These are phyloP conservation scores for Silurus lanzhouensis DNA, from an alignment of 2,797 vertebrate genomes.

Conservation along the genomic window DNA sequence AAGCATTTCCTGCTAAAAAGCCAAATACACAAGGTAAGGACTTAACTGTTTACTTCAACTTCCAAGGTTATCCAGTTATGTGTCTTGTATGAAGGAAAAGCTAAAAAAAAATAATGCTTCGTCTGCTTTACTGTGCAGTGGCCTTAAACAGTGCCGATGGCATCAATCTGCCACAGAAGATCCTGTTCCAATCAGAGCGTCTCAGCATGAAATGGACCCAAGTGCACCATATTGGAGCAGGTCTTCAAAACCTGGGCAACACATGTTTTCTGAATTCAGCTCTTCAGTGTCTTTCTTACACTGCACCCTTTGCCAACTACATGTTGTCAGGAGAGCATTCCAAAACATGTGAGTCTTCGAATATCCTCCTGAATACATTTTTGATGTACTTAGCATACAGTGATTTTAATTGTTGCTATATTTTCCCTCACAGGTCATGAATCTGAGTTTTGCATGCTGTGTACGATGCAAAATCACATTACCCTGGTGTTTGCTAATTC, in stretches of 20 bases:
- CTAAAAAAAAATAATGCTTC: background rate
- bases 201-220: slow-evolving; percentile 92
- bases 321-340: slow-evolving; percentile 95
- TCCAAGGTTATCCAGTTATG: background rate
- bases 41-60: background rate
- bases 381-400: background rate
- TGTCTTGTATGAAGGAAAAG: background rate
- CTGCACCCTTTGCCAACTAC: slow-evolving; percentile 91
- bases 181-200: too few relatives aligned
- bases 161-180: too few relatives aligned
- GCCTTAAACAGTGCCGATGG: slow-evolving; percentile 82
- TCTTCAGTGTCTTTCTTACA: slow-evolving; percentile 95
- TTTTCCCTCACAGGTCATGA: slow-evolving; percentile 79
- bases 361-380: background rate
- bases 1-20: slow-evolving; percentile 78
- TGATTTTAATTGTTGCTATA: slow-evolving; percentile 16
- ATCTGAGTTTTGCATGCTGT: slow-evolving; percentile 98
- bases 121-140: slow-evolving; percentile 58
- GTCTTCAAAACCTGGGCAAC: slow-evolving; percentile 92
- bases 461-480: slow-evolving; percentile 93
- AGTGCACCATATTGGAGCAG: slow-evolving; percentile 88
- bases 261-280: slow-evolving; percentile 96
- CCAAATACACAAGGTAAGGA: slow-evolving; percentile 85
- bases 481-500: slow-evolving; percentile 91
- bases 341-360: slow-evolving; percentile 84